phyloP scores from a whole-genome alignment of 2,113 vertebrate genomes.

The Psilopogon haemacephalus region DNA sequence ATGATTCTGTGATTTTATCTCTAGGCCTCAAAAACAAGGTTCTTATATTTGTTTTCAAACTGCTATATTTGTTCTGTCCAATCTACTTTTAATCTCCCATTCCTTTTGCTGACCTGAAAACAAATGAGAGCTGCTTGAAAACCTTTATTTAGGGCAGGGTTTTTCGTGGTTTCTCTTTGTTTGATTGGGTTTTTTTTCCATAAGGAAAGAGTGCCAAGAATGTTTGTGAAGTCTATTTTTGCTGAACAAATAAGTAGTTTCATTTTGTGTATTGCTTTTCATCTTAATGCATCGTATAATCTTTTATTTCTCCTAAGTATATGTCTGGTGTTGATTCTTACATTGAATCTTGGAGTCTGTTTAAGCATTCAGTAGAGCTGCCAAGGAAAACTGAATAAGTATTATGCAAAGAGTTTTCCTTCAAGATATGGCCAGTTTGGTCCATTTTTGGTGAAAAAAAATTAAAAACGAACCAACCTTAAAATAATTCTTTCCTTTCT shows the following conservation, averaged over 20 bases:
- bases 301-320: background rate
- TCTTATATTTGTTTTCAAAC: slow-evolving; percentile 22
- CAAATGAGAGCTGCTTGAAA: background rate
- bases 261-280: background rate
- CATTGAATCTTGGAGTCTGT: background rate
- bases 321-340: background rate
- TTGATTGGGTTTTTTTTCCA: background rate
- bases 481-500: background rate
- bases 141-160: rapidly evolving
- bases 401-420: background rate
- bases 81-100: slow-evolving; percentile 15
- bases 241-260: background rate
- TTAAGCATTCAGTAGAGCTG: background rate
- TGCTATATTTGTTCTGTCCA: slow-evolving; percentile 7
- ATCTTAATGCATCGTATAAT: background rate
- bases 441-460: background rate
- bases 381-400: background rate
- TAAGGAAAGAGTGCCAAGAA: background rate
- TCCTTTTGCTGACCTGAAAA: background rate
- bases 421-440: background rate
- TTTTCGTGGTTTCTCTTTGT: rapidly evolving
- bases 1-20: background rate
- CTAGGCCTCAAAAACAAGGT: background rate
- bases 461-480: too few relatives aligned
- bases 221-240: background rate